Conservation (phyloP, 2,888 invertebrate species). For the Petrolisthes cinctipes region DNA sequence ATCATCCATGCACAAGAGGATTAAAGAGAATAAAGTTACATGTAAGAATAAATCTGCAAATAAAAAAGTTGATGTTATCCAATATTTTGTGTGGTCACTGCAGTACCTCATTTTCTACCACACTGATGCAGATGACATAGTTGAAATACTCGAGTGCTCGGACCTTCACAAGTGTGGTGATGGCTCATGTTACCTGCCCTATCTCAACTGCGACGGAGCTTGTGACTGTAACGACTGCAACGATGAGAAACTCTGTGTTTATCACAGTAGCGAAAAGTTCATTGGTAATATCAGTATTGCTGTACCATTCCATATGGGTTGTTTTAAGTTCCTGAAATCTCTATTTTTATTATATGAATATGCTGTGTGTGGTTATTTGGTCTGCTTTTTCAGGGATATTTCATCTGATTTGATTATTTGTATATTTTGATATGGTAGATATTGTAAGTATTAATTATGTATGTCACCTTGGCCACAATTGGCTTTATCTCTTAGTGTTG, state of each 20-base stretch:
- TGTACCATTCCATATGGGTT: background rate
- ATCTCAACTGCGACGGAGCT: conserved; percentile 58
- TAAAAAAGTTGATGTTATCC: background rate
- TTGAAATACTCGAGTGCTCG: conserved; percentile 47
- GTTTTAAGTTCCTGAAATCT: background rate
- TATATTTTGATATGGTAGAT: too few species aligned
- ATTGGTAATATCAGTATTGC: conserved; percentile 24
- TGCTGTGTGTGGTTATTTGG: background rate
- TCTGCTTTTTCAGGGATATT: background rate
- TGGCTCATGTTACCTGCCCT: conserved; percentile 55
- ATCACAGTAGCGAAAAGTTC: conserved; percentile 36
- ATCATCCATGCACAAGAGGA: too few species aligned
- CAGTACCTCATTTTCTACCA: background rate
- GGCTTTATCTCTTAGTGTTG: too few species aligned
- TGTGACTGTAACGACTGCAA: conserved; percentile 60
- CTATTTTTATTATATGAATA: conserved; percentile 2
- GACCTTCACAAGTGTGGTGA: conserved; percentile 59
- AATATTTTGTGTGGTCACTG: conserved; percentile 3
- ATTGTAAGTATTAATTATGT: too few species aligned
- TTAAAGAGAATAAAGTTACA: background rate
- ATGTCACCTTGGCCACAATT: too few species aligned
- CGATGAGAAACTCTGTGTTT: conserved; percentile 55
- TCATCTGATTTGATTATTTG: too few species aligned
- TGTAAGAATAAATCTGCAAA: background rate
- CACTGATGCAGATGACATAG: conserved; percentile 41